phyloP scores from a whole-genome alignment of 2,113 vertebrate genomes.

The Pachycephala philippinensis region DNA sequence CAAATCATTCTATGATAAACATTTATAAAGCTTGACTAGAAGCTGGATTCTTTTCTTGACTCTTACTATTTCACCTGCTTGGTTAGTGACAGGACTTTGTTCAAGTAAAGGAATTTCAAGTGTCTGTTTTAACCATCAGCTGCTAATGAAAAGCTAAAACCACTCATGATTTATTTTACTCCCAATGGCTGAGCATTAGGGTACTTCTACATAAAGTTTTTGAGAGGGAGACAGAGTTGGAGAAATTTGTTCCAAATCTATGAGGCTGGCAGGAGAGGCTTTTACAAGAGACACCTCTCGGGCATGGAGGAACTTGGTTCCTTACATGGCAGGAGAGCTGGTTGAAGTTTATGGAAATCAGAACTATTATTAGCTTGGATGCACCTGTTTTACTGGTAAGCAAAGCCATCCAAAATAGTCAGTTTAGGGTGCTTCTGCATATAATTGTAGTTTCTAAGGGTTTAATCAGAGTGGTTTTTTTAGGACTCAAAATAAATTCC shows the following conservation, averaged over 20 bases:
- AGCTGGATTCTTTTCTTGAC: background rate
- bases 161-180: background rate
- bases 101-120: background rate
- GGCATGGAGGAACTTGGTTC: background rate
- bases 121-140: background rate
- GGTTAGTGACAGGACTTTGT: background rate
- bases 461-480: background rate
- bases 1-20: background rate
- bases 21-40: background rate
- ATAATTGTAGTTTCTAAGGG: background rate
- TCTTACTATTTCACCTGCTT: background rate
- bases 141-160: background rate
- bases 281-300: background rate
- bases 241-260: background rate
- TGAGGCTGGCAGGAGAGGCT: background rate
- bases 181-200: background rate
- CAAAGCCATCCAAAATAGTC: background rate
- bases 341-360: background rate
- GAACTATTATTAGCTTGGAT: background rate
- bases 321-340: background rate
- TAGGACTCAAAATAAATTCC: background rate
- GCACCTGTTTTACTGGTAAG: conserved; percentile 21
- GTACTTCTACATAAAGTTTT: background rate
- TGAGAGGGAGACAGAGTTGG: background rate
- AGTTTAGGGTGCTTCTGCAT: background rate